Evolutionary conservation across 2,113 vertebrate species (phyloP).

Genomic region (Excalfactoria chinensis): DNA sequence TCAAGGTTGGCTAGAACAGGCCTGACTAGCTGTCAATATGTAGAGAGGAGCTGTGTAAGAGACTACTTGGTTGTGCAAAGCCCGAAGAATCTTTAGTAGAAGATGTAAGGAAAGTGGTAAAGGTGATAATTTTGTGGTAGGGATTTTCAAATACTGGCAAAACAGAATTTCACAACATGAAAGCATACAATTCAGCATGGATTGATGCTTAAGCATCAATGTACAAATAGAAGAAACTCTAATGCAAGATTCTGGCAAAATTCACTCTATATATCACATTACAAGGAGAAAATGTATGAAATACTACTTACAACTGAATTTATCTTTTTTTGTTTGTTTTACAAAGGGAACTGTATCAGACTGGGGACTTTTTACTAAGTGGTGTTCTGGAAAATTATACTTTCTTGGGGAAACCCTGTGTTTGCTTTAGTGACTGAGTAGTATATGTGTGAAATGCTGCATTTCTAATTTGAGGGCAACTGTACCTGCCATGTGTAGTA

Average conservation of each 20-base stretch:
- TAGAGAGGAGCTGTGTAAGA: not conserved
- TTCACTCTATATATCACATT: not conserved
- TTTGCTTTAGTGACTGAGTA: not conserved
- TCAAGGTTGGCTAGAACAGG: not conserved
- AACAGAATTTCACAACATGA: not conserved
- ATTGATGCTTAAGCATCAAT: not conserved
- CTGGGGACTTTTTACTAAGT: not conserved
- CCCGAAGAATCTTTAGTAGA: not conserved
- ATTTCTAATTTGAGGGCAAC: not conserved
- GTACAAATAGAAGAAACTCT: not conserved
- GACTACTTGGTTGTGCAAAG: not conserved
- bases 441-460: not conserved
- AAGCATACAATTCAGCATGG: not conserved
- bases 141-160: not conserved
- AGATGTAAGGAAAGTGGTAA: not conserved
- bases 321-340: not conserved
- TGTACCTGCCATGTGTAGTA: not conserved
- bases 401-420: not conserved
- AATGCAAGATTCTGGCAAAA: not conserved
- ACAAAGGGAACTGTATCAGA: not conserved
- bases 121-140: not conserved
- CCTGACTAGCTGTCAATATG: not conserved
- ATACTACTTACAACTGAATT: not conserved
- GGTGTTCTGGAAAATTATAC: rapidly evolving
- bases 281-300: not conserved